These are phyloP conservation scores for Sprattus sprattus DNA, from an alignment of 2,113 vertebrate species.

Conservation along the genomic window DNA sequence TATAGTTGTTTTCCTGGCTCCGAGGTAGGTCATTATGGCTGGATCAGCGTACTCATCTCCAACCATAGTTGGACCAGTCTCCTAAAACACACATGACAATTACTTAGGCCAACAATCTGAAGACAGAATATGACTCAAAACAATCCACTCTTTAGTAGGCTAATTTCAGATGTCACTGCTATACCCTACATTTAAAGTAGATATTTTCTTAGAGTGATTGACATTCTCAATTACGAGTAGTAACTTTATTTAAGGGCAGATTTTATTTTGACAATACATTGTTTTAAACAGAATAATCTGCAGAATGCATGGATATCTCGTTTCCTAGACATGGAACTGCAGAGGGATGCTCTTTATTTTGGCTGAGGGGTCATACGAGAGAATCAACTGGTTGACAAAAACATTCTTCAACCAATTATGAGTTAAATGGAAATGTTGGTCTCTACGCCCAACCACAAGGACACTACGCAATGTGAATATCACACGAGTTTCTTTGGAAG, in stretches of 20 bases:
- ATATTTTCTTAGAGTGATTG: not conserved
- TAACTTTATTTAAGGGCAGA: not conserved
- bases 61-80: conserved; percentile 90
- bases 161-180: too few relatives aligned
- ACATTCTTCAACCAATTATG: not conserved
- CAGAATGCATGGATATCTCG: not conserved
- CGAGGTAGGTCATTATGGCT: conserved; percentile 84
- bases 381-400: not conserved
- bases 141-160: too few relatives aligned
- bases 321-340: not conserved
- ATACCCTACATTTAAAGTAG: too few relatives aligned
- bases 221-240: not conserved
- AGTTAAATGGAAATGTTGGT: not conserved
- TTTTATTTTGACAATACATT: too few relatives aligned
- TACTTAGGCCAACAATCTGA: not conserved
- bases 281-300: too few relatives aligned
- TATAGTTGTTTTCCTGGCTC: conserved; percentile 82
- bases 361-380: not conserved
- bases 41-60: conserved; percentile 89
- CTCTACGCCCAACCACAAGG: too few relatives aligned
- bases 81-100: conserved; percentile 68
- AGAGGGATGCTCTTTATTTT: not conserved
- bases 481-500: not conserved
- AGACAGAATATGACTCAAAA: not conserved
- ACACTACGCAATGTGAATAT: not conserved